phyloP scores from a whole-genome alignment of 2,797 vertebrate genomes.

The Chaetophractus vellerosus region DNA sequence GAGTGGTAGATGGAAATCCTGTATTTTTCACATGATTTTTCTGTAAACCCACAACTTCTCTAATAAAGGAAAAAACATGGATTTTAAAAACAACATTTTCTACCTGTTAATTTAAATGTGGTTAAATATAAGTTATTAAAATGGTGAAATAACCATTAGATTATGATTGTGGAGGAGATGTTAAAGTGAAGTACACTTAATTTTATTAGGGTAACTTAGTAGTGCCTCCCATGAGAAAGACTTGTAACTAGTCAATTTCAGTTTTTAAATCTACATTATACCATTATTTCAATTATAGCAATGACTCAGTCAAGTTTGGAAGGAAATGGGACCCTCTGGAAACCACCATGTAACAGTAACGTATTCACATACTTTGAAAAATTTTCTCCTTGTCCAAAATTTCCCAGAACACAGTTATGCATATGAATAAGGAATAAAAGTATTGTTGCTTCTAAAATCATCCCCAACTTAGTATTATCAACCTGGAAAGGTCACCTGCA shows the following conservation, averaged over 20 bases:
- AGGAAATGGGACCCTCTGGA: neutral
- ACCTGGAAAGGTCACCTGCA: neutral
- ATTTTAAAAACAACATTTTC: constrained; percentile 37
- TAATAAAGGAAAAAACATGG: neutral
- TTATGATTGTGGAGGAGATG: neutral
- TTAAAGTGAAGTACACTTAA: neutral
- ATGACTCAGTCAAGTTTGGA: neutral
- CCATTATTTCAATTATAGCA: neutral
- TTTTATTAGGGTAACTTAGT: neutral
- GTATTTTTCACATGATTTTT: no score
- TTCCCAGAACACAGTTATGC: constrained; percentile 32
- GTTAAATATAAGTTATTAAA: constrained; percentile 22
- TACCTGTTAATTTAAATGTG: constrained; percentile 13
- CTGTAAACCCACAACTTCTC: no score
- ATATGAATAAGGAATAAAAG: neutral
- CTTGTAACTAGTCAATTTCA: neutral
- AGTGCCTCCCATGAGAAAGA: neutral
- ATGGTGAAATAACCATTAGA: neutral
- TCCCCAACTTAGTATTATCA: neutral
- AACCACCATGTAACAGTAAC: neutral
- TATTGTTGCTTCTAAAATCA: neutral
- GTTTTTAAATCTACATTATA: neutral
- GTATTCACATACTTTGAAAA: neutral
- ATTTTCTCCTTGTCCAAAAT: neutral
- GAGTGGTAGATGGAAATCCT: no score